These are phyloP conservation scores for Alces alces DNA, from an alignment of 2,113 vertebrate genomes.

Conservation along the genomic window DNA sequence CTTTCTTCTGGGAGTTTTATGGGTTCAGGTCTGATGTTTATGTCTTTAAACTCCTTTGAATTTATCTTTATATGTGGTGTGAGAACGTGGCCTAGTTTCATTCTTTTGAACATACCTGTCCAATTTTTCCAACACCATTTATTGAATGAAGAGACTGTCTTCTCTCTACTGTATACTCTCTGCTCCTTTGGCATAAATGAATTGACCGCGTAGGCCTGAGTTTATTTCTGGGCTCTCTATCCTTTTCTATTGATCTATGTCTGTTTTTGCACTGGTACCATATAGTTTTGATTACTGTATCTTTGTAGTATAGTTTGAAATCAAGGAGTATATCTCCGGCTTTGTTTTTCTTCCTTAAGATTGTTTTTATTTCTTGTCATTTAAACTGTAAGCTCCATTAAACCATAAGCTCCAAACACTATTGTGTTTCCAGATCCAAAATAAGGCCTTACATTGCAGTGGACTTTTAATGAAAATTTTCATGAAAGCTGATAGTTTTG, in stretches of 20 bases:
- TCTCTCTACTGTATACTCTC: neutral
- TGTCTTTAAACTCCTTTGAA: neutral
- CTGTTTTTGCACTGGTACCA: neutral
- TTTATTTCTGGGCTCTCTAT: neutral
- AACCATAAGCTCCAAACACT: neutral
- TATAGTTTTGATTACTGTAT: neutral
- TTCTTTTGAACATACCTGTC: neutral
- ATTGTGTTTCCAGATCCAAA: neutral
- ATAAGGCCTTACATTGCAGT: neutral
- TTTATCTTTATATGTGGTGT: neutral
- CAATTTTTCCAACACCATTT: neutral
- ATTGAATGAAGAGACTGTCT: neutral
- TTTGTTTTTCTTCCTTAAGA: neutral
- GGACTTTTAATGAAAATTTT: neutral
- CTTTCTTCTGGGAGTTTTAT: neutral
- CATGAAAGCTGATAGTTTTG: neutral
- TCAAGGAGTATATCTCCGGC: neutral
- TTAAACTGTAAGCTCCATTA: neutral
- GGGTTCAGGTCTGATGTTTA: neutral
- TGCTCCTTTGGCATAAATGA: neutral
- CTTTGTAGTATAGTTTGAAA: neutral
- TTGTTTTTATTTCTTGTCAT: neutral
- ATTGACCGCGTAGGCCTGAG: neutral
- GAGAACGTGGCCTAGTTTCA: neutral
- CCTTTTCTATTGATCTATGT: neutral